These are phyloP conservation scores for Channallabes apus DNA, from an alignment of 2,797 vertebrate genomes.

Conservation along the genomic window DNA sequence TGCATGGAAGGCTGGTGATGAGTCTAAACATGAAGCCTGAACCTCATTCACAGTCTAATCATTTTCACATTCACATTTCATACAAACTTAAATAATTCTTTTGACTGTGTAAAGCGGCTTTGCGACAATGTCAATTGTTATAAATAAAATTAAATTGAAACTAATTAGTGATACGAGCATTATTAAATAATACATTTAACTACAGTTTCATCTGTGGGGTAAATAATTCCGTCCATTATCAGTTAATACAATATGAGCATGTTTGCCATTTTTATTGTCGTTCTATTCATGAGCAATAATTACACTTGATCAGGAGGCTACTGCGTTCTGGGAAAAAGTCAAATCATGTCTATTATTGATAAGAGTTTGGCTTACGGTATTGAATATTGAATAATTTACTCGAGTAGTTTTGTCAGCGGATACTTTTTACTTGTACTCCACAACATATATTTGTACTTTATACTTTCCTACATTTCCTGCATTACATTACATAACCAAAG, in stretches of 20 bases:
- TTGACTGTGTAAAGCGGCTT: no score
- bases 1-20: background rate
- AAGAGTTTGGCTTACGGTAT: constrained; percentile 27
- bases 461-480: no score
- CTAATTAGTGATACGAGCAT: constrained; percentile 20
- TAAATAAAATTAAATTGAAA: background rate
- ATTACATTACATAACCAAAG: no score
- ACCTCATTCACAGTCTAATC: no score
- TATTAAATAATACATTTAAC: constrained; percentile 6
- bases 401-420: no score
- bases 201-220: background rate
- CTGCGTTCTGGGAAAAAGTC: constrained; percentile 6
- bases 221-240: constrained; percentile 15
- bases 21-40: background rate
- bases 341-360: constrained; percentile 41
- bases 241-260: constrained; percentile 30
- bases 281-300: constrained; percentile 30
- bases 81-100: no score
- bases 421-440: no score
- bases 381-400: constrained; percentile 15
- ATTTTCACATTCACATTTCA: no score
- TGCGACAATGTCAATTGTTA: no score
- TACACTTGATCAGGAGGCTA: constrained; percentile 38
- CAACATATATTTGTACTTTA: no score
- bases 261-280: constrained; percentile 11